Conservation (phyloP, 2,888 invertebrate species). For the Eremobia ochroleuca region DNA sequence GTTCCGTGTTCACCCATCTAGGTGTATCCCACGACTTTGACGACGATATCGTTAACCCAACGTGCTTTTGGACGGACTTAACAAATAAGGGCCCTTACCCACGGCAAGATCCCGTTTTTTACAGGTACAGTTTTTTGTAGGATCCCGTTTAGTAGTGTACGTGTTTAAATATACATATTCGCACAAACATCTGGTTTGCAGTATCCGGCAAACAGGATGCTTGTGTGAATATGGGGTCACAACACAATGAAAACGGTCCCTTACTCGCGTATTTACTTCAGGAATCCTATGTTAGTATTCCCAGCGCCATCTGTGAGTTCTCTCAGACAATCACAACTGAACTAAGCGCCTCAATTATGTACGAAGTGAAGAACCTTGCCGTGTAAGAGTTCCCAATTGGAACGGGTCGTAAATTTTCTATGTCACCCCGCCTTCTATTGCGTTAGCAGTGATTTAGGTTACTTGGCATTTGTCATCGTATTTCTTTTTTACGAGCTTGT, state of each 20-base stretch:
- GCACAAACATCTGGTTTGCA: too few relatives aligned
- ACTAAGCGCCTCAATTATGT: conserved; percentile 54
- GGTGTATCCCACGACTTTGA: too few relatives aligned
- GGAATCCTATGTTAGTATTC: not conserved
- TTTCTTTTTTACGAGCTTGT: conserved; percentile 11
- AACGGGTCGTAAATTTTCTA: conserved; percentile 48
- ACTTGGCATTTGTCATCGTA: conserved; percentile 23
- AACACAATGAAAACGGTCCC: not conserved
- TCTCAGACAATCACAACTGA: conserved; percentile 36
- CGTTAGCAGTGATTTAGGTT: conserved; percentile 35
- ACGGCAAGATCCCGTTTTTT: too few relatives aligned
- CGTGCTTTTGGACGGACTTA: too few relatives aligned
- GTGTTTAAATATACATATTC: too few relatives aligned
- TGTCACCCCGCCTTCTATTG: conserved; percentile 6
- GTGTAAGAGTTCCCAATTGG: conserved; percentile 35
- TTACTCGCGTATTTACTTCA: not conserved
- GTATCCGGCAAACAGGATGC: too few relatives aligned
- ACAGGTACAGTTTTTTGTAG: too few relatives aligned
- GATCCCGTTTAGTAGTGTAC: too few relatives aligned
- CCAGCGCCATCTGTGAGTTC: conserved; percentile 53
- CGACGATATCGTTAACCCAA: too few relatives aligned
- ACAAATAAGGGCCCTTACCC: too few relatives aligned
- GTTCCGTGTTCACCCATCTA: too few relatives aligned
- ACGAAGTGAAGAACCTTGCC: conserved; percentile 41
- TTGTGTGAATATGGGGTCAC: too few relatives aligned